phyloP scores from a whole-genome alignment of 2,113 vertebrate species.

The Psephotus haematonotus region DNA sequence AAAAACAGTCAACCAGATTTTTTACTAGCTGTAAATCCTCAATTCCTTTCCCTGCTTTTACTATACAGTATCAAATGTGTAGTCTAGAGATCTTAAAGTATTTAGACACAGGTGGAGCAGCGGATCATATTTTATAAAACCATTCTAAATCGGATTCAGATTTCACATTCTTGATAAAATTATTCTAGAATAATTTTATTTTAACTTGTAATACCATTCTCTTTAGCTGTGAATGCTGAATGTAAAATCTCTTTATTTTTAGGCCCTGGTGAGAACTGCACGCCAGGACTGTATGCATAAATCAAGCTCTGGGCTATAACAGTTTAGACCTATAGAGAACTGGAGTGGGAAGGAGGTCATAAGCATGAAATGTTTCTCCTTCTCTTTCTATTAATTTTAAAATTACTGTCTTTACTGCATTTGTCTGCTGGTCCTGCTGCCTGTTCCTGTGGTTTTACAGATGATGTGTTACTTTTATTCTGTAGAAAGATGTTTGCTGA shows the following conservation, averaged over 20 bases:
- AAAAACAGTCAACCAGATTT: neutral
- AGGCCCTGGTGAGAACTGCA: neutral
- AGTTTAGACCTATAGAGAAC: neutral
- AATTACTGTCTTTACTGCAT: neutral
- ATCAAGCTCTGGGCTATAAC: neutral
- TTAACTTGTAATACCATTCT: neutral
- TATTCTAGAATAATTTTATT: constrained; percentile 23
- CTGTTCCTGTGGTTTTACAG: neutral
- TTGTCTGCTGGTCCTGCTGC: neutral
- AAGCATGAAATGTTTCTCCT: neutral
- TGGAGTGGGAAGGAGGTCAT: neutral
- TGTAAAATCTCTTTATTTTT: constrained; percentile 36
- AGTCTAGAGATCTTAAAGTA: constrained; percentile 14
- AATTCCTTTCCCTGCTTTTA: constrained; percentile 11
- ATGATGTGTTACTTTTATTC: neutral
- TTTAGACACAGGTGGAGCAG: constrained; percentile 20
- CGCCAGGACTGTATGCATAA: neutral
- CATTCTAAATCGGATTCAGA: neutral
- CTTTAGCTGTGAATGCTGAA: neutral
- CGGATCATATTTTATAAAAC: neutral
- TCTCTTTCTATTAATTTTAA: neutral
- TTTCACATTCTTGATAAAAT: constrained; percentile 67
- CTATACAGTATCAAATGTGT: constrained; percentile 17
- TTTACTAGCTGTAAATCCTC: constrained; percentile 4
- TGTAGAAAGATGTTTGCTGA: neutral